Evolutionary conservation across 1,140 invertebrate species (phyloP).

Genomic region (Drosophila arawakana): DNA sequence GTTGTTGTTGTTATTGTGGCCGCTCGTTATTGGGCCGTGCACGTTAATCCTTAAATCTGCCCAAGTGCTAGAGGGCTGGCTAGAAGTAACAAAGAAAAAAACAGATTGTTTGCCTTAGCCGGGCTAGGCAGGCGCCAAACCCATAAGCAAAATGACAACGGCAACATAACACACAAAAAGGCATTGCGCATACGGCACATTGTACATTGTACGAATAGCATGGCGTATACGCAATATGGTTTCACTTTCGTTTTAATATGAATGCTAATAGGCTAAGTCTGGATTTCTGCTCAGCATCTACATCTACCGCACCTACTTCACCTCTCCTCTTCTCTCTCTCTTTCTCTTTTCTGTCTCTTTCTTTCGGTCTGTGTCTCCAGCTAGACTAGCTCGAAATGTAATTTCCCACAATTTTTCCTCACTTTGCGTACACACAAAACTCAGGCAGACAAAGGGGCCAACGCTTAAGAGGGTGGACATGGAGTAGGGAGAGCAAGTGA

Average conservation of each 20-base stretch:
- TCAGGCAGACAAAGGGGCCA: constrained; percentile 57
- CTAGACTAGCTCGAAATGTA: constrained; percentile 66
- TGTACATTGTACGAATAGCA: constrained; percentile 42
- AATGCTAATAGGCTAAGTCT: constrained; percentile 82
- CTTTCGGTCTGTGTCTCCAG: background rate
- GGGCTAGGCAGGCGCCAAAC: constrained; percentile 28
- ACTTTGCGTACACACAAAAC: constrained; percentile 67
- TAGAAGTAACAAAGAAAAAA: constrained; percentile 45
- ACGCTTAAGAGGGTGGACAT: background rate
- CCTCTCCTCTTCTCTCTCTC: background rate
- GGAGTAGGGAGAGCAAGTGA: constrained; percentile 30
- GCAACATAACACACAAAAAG: constrained; percentile 27
- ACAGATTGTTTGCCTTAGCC: constrained; percentile 64
- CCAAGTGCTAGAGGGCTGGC: constrained; percentile 64
- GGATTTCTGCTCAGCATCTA: constrained; percentile 64
- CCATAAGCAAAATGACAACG: constrained; percentile 46
- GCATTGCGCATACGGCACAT: constrained; percentile 23
- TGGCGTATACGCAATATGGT: constrained; percentile 80
- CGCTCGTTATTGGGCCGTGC: constrained; percentile 49
- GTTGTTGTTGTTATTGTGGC: constrained; percentile 31
- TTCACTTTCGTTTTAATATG: constrained; percentile 83
- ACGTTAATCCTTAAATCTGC: constrained; percentile 81
- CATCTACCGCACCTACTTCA: too few species aligned
- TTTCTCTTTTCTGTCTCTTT: background rate
- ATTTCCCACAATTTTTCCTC: constrained; percentile 82